Evolutionary conservation across 2,113 vertebrate species (phyloP).

Genomic region (Macrotis lagotis): DNA sequence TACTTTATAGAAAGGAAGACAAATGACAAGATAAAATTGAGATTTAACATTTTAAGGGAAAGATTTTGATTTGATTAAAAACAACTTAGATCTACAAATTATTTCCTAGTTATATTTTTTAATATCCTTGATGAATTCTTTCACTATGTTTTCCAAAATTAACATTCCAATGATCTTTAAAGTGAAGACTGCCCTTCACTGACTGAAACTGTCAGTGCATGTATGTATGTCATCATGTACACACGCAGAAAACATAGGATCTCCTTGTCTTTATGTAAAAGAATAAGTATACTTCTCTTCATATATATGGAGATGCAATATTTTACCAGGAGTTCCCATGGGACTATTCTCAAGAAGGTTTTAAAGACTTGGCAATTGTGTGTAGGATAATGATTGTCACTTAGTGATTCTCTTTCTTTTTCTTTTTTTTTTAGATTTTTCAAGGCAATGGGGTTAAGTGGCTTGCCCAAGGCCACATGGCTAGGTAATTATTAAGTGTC

Average conservation of each 20-base stretch:
- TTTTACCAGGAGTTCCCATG: neutral
- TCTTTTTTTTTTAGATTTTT: too few species aligned
- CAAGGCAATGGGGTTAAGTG: too few species aligned
- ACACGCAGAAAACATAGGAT: neutral
- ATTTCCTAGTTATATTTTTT: conserved; percentile 25
- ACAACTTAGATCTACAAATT: neutral
- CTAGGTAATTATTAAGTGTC: too few species aligned
- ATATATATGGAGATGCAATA: neutral
- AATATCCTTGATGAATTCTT: neutral
- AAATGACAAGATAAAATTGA: conserved; percentile 44
- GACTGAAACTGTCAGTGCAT: neutral
- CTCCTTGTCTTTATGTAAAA: neutral
- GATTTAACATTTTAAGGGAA: neutral
- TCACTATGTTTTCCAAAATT: conserved; percentile 4
- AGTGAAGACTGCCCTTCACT: neutral
- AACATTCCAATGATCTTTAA: neutral
- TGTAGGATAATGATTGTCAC: neutral
- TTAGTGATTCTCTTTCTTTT: conserved; percentile 5
- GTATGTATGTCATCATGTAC: neutral
- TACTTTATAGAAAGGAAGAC: conserved; percentile 22
- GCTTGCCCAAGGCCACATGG: too few species aligned
- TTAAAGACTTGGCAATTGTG: neutral
- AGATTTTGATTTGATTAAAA: neutral
- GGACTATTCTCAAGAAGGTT: neutral
- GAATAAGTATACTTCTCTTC: neutral